Conservation (phyloP, 2,797 vertebrate genomes). For the Enteromius fasciolatus region DNA sequence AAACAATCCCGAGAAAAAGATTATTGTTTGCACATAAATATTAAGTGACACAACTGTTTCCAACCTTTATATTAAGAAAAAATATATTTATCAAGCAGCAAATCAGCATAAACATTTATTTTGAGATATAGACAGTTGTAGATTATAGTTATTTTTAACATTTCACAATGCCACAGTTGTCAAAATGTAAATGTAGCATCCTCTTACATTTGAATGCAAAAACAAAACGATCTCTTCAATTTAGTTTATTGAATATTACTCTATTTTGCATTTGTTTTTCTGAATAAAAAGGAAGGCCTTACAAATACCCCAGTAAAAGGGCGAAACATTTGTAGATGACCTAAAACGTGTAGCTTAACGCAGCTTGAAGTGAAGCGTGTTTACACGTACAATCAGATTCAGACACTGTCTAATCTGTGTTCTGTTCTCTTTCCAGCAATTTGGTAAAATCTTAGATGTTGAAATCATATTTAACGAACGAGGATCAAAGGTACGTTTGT, state of each 20-base stretch:
- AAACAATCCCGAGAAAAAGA: background rate
- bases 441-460: constrained; percentile 99
- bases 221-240: background rate
- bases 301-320: background rate
- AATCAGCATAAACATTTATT: background rate
- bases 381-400: background rate
- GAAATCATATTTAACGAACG: constrained; percentile 99
- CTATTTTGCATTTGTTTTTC: background rate
- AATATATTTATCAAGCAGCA: background rate
- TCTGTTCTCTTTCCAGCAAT: constrained; percentile 89
- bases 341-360: background rate
- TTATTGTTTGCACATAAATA: background rate
- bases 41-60: background rate
- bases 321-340: background rate
- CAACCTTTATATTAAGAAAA: background rate
- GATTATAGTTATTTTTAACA: background rate
- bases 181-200: no score
- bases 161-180: background rate
- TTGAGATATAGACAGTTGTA: background rate
- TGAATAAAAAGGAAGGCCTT: background rate
- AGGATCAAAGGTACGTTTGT: constrained; percentile 91
- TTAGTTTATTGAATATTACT: background rate
- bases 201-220: background rate
- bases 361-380: background rate
- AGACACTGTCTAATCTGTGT: constrained; percentile 8